Evolutionary conservation across 2,888 invertebrate species (phyloP), one percentile per base, ranked within the genome.

Genomic region (Heliconius aoede): DNA sequence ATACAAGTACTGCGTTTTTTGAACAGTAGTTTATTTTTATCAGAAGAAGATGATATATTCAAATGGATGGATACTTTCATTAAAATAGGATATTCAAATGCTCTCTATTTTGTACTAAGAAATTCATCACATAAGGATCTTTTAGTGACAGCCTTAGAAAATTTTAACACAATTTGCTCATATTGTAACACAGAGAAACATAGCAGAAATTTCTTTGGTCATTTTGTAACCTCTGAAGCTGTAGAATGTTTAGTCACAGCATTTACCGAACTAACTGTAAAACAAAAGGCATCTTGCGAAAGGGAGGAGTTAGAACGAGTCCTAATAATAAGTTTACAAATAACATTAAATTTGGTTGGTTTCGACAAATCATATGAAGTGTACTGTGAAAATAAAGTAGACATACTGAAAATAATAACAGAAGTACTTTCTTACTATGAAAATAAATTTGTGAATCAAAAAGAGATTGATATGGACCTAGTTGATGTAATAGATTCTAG

Each of bases 1-100:
- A 94, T 97, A 60, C 97, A 98, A 90, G 87, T 97, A 72, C 94
- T 98, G 86, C 95, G 97, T 40, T 91, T 97, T 58, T 91, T 97
- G 73, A 94, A 95, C 79, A 92, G 95, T n/a, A 91, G 95, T 80
- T 86, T 95, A 30, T 94, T 94, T 83, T 79, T 87, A 28, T 86
- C 90, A 2, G 86, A 91, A 76, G 87, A 88, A 4, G 87, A 93
- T 74, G 89, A 95, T 79, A 87, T 95, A 64, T 85, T 87, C 58
- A 83, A 87, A 81, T 95, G 94, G 92, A 92, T 95, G 85, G 86
- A 88, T 71, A 85, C 93, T 67, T 95, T 95, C 76, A 86, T 88
- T 55, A 91, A 89, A 71, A 88, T 90, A 58, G 91, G 94, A 40
- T 95, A 96, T 79, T 91, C 96, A 0, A 91, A 95, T 68, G 94